These are phyloP conservation scores for Trichonephila inaurata DNA, from an alignment of 1,140 invertebrate species.

Conservation along the genomic window DNA sequence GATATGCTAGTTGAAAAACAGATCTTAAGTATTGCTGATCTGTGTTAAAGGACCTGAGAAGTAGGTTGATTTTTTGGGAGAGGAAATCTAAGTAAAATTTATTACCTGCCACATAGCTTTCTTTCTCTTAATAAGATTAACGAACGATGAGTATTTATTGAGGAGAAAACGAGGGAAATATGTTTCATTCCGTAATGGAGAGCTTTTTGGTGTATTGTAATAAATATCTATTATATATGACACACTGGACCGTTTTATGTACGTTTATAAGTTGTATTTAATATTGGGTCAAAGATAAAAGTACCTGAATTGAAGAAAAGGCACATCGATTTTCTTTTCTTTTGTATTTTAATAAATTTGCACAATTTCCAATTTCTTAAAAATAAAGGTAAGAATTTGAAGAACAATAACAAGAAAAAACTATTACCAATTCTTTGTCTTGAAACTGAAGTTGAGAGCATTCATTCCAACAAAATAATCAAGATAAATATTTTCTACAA, in stretches of 20 bases:
- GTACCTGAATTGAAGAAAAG: background rate
- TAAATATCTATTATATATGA: background rate
- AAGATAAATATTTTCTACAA: background rate
- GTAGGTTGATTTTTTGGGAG: background rate
- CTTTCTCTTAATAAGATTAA: conserved; percentile 2
- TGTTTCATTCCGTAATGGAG: conserved; percentile 18
- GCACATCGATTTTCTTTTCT: no score
- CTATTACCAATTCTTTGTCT: no score
- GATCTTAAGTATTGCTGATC: background rate
- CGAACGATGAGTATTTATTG: conserved; percentile 30
- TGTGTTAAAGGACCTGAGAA: background rate
- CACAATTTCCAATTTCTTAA: background rate
- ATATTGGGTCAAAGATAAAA: background rate
- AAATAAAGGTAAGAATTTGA: background rate
- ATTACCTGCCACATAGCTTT: background rate
- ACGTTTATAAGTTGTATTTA: background rate
- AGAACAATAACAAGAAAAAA: background rate
- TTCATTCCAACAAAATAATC: background rate
- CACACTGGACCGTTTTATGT: background rate
- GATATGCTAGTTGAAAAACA: no score
- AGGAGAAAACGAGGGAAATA: background rate
- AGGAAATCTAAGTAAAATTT: background rate
- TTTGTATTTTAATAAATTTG: no score
- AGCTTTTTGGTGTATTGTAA: background rate
- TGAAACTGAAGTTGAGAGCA: no score